Conservation (phyloP, 2,888 invertebrate genomes). For the Epiblema foenella region DNA sequence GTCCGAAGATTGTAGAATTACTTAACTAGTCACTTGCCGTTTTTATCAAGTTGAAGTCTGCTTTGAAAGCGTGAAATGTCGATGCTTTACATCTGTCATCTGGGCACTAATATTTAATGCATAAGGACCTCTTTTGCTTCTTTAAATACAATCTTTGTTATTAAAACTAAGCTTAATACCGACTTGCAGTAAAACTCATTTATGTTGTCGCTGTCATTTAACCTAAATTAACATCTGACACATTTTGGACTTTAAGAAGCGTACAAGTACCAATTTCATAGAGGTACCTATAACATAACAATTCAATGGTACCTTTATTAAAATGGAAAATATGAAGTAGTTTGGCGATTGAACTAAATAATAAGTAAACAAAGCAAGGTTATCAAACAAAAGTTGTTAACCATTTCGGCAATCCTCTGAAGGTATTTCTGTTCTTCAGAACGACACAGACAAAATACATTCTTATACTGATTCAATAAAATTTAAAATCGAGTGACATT, state of each 20-base stretch:
- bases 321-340: background rate
- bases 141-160: background rate
- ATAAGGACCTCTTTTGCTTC: background rate
- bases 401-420: slow-evolving; percentile 18
- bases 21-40: background rate
- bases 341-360: slow-evolving; percentile 4
- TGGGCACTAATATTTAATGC: background rate
- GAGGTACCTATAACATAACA: background rate
- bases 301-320: background rate
- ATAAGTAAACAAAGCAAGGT: slow-evolving; percentile 30
- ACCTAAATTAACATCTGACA: background rate
- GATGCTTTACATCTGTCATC: background rate
- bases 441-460: background rate
- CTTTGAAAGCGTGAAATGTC: slow-evolving; percentile 1
- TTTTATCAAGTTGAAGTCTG: slow-evolving; percentile 6
- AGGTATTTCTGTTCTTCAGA: background rate
- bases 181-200: background rate
- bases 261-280: background rate
- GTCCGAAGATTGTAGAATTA: too few species aligned
- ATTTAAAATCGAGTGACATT: slow-evolving; percentile 5
- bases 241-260: background rate
- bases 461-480: background rate
- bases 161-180: background rate
- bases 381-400: slow-evolving; percentile 29
- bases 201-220: background rate